A percentile compares a stretch with the other conserved stretches of the same genome.
Evolutionary conservation across 2,113 vertebrate genomes (phyloP).

Genomic region (Phalacrocorax pelagicus): DNA sequence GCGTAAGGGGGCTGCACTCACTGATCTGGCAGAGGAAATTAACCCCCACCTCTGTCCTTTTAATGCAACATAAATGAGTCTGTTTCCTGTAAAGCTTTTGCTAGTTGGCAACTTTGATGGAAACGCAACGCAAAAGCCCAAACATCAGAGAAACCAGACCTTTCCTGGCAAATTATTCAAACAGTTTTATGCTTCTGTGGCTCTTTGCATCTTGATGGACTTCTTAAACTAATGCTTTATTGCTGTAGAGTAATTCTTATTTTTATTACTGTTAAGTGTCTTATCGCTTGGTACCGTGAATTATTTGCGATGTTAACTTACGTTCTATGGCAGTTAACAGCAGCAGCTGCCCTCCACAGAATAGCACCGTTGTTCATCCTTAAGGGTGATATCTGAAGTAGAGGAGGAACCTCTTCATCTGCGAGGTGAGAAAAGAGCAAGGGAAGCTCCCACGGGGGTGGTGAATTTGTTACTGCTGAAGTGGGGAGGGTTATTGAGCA

Average conservation of each 20-base stretch:
- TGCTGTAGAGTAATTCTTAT: neutral
- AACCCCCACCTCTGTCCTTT: neutral
- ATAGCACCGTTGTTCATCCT: neutral
- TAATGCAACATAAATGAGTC: neutral
- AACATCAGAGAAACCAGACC: neutral
- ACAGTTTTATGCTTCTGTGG: neutral
- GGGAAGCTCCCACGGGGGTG: fast-evolving
- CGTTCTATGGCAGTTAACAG: neutral
- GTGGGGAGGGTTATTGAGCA: neutral
- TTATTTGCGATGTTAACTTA: neutral
- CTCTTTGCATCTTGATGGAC: neutral
- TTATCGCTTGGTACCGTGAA: neutral
- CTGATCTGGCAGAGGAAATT: neutral
- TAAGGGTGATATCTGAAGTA: neutral
- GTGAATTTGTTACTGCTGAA: neutral
- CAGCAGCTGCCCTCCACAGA: neutral
- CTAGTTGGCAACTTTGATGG: neutral
- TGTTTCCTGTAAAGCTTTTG: neutral
- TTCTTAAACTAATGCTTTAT: neutral
- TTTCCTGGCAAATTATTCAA: neutral
- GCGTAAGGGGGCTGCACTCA: neutral
- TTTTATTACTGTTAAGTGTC: neutral
- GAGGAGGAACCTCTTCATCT: neutral
- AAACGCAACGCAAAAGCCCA: neutral
- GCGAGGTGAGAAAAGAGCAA: fast-evolving